Base-by-base conservation (phyloP, 2,797 vertebrate species). In the Anguilla obscura region DNA sequence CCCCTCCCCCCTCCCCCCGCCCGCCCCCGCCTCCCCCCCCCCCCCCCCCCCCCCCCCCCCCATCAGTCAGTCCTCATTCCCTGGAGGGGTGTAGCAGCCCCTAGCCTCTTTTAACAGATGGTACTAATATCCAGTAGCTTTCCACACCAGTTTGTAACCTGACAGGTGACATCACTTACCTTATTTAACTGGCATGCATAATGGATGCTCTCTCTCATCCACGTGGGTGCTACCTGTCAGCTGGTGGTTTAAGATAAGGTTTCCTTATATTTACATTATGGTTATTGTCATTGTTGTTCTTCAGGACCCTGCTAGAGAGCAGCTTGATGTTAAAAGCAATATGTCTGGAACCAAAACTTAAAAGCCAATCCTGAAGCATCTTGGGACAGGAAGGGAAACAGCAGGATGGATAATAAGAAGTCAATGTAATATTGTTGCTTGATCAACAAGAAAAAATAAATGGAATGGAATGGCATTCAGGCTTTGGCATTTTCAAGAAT, bases 71-170 rank as follows among this genome's bases (percentile, higher is more conserved):
- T n/a, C 45, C 79, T 45, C 21, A 82, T 50, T 82, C 45, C 79
- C 40, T 1, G 9, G 18, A 2, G 40, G 79, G 45, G 79, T 82
- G 24, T 82, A 50, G 8, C 18, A 80, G 18, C 27, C 7, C 79
- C 10, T 2, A 2, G 76, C 18, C 45, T 50, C 45, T 50, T 82
- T 79, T 40, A 40, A 82, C 79, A 82, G 79, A 82, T 82, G 79
- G 79, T 21, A 2, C 40, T 82, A 45, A 50, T 48, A 82, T 82
- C 79, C 21, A 82, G 79, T 50, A 82, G 79, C 79, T 85, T 85
- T 58, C 52, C 52, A 16, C 79, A 79, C 33, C 33, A 79, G 16
- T 45, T 79, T 21, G 16, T 30, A 74, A 3, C 69, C 33, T 74
- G 79, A 82, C 21, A 24, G 24, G 45, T 50, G 45, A 82, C 79